These are phyloP conservation scores for Geotrupes spiniger DNA, from an alignment of 2,888 invertebrate species.

Conservation along the genomic window DNA sequence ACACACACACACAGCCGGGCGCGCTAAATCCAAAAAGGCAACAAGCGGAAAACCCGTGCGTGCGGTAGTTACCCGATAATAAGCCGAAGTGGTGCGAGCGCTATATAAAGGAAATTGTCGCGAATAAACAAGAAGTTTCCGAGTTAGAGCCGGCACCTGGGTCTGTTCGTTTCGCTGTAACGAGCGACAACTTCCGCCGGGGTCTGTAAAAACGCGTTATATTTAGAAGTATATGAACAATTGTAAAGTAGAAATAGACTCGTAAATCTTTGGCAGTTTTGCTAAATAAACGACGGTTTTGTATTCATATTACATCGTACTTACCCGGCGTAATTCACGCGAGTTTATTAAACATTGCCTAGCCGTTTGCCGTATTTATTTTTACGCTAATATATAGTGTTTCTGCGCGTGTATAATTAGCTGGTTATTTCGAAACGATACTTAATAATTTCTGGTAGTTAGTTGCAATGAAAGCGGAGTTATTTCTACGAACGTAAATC, in stretches of 20 bases:
- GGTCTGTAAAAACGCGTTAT: slow-evolving; percentile 36
- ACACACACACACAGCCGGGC: no score
- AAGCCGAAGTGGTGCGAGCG: slow-evolving; percentile 5
- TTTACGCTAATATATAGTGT: no score
- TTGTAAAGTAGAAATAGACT: slow-evolving; percentile 34
- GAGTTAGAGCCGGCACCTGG: slow-evolving; percentile 35
- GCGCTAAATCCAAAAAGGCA: no score
- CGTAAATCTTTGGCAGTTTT: slow-evolving; percentile 34
- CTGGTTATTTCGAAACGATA: no score
- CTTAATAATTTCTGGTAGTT: no score
- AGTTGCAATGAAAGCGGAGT: no score
- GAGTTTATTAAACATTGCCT: slow-evolving; percentile 16
- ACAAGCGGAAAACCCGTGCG: background rate
- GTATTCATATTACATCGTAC: slow-evolving; percentile 6
- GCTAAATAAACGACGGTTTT: slow-evolving; percentile 27
- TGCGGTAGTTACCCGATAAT: no score
- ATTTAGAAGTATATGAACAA: slow-evolving; percentile 36
- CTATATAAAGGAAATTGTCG: slow-evolving; percentile 25
- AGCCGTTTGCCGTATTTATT: background rate
- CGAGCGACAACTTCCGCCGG: slow-evolving; percentile 35
- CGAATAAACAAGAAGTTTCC: slow-evolving; percentile 30
- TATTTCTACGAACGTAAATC: no score
- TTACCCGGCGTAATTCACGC: slow-evolving; percentile 18
- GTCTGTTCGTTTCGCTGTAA: slow-evolving; percentile 34
- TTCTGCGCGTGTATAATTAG: no score